These are phyloP conservation scores for Anaspis maculata DNA, from an alignment of 2,888 invertebrate genomes.

Conservation along the genomic window DNA sequence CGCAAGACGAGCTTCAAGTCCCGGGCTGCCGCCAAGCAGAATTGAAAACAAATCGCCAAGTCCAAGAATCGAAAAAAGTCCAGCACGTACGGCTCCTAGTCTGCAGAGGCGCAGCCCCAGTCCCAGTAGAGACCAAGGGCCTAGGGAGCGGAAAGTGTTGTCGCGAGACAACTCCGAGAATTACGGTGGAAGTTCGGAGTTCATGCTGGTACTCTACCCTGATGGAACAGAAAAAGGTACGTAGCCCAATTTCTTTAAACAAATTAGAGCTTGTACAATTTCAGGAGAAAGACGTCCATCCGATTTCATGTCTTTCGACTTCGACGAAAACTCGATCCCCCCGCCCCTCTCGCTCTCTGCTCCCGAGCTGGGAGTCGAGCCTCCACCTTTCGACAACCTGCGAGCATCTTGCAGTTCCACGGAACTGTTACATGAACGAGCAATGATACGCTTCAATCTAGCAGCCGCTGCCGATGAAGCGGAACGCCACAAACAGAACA, in stretches of 20 bases:
- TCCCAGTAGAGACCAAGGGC: slow-evolving; percentile 15
- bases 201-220: slow-evolving; percentile 63
- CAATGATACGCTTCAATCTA: slow-evolving; percentile 74
- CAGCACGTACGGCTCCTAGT: slow-evolving; percentile 4
- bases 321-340: slow-evolving; percentile 61
- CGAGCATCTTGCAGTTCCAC: slow-evolving; percentile 73
- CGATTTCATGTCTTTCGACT: slow-evolving; percentile 47
- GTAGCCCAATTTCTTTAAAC: slow-evolving; percentile 5
- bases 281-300: slow-evolving; percentile 17
- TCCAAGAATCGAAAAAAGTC: no score
- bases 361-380: slow-evolving; percentile 64
- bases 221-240: slow-evolving; percentile 34
- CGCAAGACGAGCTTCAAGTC: slow-evolving; percentile 6
- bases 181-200: slow-evolving; percentile 64
- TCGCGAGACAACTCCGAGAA: slow-evolving; percentile 39
- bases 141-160: slow-evolving; percentile 11
- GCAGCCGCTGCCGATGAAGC: slow-evolving; percentile 69
- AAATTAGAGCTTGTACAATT: no score
- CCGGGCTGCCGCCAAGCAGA: slow-evolving; percentile 1
- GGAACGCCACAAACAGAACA: slow-evolving; percentile 35
- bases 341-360: slow-evolving; percentile 77
- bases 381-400: slow-evolving; percentile 49
- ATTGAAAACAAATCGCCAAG: slow-evolving; percentile 11
- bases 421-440: slow-evolving; percentile 71
- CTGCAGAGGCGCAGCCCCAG: slow-evolving; percentile 5